Evolutionary conservation across 2,888 invertebrate species (phyloP), one percentile per base, ranked within the genome.

Genomic region (Sarcophaga rosellei): DNA sequence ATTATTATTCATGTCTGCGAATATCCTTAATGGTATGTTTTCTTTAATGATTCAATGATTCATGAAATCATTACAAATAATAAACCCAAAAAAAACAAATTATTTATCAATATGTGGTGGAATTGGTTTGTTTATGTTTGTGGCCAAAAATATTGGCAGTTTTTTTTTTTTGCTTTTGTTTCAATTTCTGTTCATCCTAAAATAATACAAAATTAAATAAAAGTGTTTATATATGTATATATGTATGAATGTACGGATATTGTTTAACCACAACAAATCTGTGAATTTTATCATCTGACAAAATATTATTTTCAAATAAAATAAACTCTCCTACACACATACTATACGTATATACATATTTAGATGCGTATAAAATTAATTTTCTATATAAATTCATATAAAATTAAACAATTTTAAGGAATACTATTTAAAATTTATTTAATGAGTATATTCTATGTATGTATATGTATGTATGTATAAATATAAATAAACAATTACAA

Each of bases 231-330:
- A 10, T 8, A 35, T 15, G 15, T 47, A 74, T 68, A 62, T 57
- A 68, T 77, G 61, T 57, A 17, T 72, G 47, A 73, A 73, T 57
- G 10, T 35, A 35, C 35, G 25, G 45, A 63, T 68, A 73, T 65
- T 73, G 25, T 59, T 65, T 61, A 86, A 83, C 83, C 86, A 68
- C 83, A 83, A 81, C 74, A 81, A 74, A 65, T 81, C 77, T 86
- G 86, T 77, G 70, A 83, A 83, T 77, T 65, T 61, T 23, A 53
- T 66, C 83, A 84, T 44, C 81, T 86, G 86, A 81, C 86, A 86
- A 83, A 86, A 86, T 81, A 86, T 74, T 81, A 86, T 74, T 73
- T 65, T 63, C 63, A 47, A 61, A 78, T 8, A 66, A 78, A 74
- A 66, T 35, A 21, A 2, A 44, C n/a, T n/a, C n/a, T n/a, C n/a